phyloP scores from a whole-genome alignment of 2,113 vertebrate species.

The Hipposideros armiger region DNA sequence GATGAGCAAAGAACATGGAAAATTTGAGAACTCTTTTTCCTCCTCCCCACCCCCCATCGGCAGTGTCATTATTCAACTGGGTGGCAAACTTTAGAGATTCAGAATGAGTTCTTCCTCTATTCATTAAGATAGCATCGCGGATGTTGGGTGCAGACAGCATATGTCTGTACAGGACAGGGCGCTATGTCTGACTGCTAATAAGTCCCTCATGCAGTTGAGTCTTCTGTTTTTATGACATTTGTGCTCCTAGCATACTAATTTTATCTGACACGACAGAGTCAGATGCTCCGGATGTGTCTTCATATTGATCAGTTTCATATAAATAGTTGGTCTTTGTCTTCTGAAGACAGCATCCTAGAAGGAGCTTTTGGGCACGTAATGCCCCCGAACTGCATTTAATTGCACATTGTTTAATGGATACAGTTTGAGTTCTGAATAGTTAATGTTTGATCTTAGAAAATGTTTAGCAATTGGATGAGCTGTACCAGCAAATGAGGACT shows the following conservation, averaged over 20 bases:
- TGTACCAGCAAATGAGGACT: background rate
- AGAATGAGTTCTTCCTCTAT: slow-evolving; percentile 78
- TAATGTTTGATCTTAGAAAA: background rate
- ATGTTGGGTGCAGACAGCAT: slow-evolving; percentile 63
- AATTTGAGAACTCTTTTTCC: slow-evolving; percentile 11
- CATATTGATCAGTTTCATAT: slow-evolving; percentile 33
- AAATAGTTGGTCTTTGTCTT: slow-evolving; percentile 36
- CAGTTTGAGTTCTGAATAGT: background rate
- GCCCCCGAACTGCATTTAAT: background rate
- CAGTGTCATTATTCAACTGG: slow-evolving; percentile 75
- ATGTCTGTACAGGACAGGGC: slow-evolving; percentile 45
- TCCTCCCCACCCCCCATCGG: rapidly evolving
- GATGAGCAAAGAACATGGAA: slow-evolving; percentile 57
- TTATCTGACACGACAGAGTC: slow-evolving; percentile 30
- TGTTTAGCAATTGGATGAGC: background rate
- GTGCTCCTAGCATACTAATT: slow-evolving; percentile 77
- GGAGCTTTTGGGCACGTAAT: background rate
- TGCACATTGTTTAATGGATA: slow-evolving; percentile 10
- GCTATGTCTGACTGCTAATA: slow-evolving; percentile 79
- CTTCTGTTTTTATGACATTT: slow-evolving; percentile 77
- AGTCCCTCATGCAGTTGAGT: slow-evolving; percentile 58
- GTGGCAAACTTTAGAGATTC: slow-evolving; percentile 80
- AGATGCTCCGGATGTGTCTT: background rate
- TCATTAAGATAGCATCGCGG: slow-evolving; percentile 73
- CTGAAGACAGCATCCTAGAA: slow-evolving; percentile 50